Percentiles rank a stretch among this genome's conserved stretches.
Conservation (phyloP, 2,113 vertebrate species). For the Butastur rufipennis region DNA sequence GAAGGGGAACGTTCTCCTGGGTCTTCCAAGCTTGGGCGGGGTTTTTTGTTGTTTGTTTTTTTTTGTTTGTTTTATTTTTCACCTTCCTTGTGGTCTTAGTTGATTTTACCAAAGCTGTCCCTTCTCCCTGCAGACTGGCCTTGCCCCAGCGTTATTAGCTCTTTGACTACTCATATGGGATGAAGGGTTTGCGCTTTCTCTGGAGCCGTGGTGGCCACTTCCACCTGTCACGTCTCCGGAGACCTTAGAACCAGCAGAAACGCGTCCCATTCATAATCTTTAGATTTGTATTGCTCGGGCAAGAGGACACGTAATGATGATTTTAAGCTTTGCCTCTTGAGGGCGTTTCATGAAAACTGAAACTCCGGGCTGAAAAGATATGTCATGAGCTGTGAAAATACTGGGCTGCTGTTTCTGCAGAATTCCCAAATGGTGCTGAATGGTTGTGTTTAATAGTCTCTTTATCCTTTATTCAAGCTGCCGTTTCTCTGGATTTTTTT, state of each 20-base stretch:
- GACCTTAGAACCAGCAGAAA: neutral
- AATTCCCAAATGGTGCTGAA: constrained; percentile 26
- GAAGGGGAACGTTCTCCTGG: neutral
- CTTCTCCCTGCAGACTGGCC: neutral
- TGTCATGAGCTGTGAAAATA: constrained; percentile 13
- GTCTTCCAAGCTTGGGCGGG: neutral
- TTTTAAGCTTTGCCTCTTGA: constrained; percentile 29
- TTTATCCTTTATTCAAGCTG: neutral
- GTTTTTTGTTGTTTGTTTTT: no score
- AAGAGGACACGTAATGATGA: neutral
- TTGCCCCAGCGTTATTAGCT: rapidly evolving
- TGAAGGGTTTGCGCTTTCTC: rapidly evolving
- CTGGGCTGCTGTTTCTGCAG: constrained; percentile 15
- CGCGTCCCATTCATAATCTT: neutral
- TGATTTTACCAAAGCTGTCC: rapidly evolving
- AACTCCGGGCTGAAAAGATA: neutral
- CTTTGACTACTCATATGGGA: rapidly evolving
- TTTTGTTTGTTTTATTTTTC: rapidly evolving
- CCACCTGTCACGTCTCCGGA: rapidly evolving
- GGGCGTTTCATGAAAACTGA: constrained; percentile 39
- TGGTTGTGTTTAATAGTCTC: neutral
- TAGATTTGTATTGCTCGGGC: neutral
- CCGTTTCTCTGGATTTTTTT: neutral
- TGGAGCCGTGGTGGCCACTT: rapidly evolving
- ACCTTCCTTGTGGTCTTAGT: rapidly evolving